Evolutionary conservation across 2,888 invertebrate genomes (phyloP), one percentile per base, ranked within the genome.

Genomic region (Amiota communis): DNA sequence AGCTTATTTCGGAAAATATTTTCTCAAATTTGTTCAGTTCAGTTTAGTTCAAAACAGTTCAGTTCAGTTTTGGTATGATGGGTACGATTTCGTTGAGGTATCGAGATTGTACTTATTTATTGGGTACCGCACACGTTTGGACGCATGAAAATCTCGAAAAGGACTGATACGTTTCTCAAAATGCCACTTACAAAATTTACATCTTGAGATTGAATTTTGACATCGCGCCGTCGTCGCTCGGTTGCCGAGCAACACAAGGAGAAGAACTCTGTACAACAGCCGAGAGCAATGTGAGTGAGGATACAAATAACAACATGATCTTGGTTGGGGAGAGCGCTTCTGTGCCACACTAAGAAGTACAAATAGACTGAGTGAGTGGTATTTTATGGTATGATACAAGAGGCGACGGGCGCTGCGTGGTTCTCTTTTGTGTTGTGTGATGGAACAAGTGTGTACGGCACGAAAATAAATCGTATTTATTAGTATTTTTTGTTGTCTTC

Each of bases 61-160:
- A 36, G 61, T 23, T 63, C 46, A 12, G 61, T 63, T 63, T 59
- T 11, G 36, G 36, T 63, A 63, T 63, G 10, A 63, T 63, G 10
- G 61, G 36, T 36, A 36, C 36, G 8, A 36, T 36, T 53, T n/a
- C 6, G 12, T 53, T 53, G 53, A 53, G 12, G 53, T n/a, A 15
- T 53, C 15, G 11, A 53, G 6, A 59, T 20, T 59, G 17, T 59
- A 59, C 23, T 59, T 59, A 11, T 20, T 17, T 63, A 72, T 53
- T 74, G 75, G 71, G 76, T 75, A 71, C 74, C 74, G 76, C 77
- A 74, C 78, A 85, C 85, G 85, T 86, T 82, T 82, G 80, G 81
- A 78, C 88, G 86, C 86, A 85, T 84, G 84, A 85, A 88, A 87
- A 89, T 88, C 87, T 88, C 85, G 87, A 83, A 82, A 89, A 87